Base-by-base conservation (phyloP, 2,113 vertebrate genomes). In the Ginglymostoma cirratum region DNA sequence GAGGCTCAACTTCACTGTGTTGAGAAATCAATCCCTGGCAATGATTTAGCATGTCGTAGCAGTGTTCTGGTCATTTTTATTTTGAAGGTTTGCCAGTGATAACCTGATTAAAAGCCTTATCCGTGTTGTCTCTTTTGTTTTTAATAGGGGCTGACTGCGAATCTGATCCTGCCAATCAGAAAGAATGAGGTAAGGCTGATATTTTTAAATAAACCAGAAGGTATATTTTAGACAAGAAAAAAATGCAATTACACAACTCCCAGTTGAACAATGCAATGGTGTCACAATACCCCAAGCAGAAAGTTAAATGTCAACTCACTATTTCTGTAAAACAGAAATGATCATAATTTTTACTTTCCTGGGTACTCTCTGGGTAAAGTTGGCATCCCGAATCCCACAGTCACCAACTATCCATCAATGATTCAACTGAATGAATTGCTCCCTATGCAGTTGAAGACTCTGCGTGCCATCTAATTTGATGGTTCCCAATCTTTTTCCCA, bases 161-260 rank as follows among this genome's bases (percentile, higher is more conserved):
- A 98, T 97, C 97, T 98, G 97, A 98, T 98, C 97, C 98, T 98
- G 96, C 97, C 98, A 97, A 97, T 98, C 96, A 99, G 98, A 97
- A 99, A 99, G 98, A 99, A 98, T 10, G 98, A 99, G 99, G 99
- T 99, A 98, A 98, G 67, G 38, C 89, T 93, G 30, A 38, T 66
- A 66, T 66, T 93, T 83, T 5, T 83, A 21, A 19, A 42, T 38
- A 65, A 34, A 38, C 10, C 19, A 61, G 66, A n/a, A 21, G 17
- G 34, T 38, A 38, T n/a, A n/a, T 65, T 48, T 30, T 23, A n/a
- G 61, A 65, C 30, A 21, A 34, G n/a, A n/a, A 5, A n/a, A 17
- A 34, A 80, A 80, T 0, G 34, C 14, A 14, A 12, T 78, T n/a
- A 14, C 34, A n/a, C 76, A n/a, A 5, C 76, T 52, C 48, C 3